Evolutionary conservation across 2,888 invertebrate species (phyloP), one percentile per base, ranked within the genome.

Genomic region (Thalpophila matura): DNA sequence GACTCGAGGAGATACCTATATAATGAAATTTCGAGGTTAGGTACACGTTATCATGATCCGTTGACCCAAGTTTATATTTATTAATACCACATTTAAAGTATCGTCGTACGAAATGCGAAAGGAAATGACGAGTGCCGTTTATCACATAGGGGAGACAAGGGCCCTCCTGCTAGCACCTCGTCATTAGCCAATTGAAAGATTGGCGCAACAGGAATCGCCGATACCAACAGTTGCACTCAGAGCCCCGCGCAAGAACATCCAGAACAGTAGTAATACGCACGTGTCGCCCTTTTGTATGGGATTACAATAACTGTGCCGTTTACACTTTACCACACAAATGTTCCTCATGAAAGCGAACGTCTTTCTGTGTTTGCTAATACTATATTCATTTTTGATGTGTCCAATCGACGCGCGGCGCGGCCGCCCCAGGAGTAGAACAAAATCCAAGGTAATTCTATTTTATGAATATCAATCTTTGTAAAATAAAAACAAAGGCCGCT

Each of bases 381-480:
- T 90, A 4, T 89, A 77, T 69, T 87, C 80, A 77, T 83, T 85
- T 72, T 73, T 89, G 33, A 69, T 88, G 35, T 80, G 82, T 18
- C 81, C 90, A 33, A 88, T 87, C 59, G 90, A 90, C 18, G 96
- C 96, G 2, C 95, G 98, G 45, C 96, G 98, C 81, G 97, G 97
- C 9, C 95, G 98, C 63, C 95, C 96, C 29, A 95, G 97, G 81
- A 95, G 97, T 75, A 96, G 97, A 80, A 97, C 97, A 50, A 97
- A 97, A 85, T 98, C 97, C 0, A 96, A 97, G 95, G 97, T 97
- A 85, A 67, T 3, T n/a, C 3, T 27, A 24, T 63, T 33, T 33
- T 22, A 63, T 27, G n/a, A 14, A 16, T 16, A n/a, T n/a, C n/a
- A n/a, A n/a, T n/a, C n/a, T n/a, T n/a, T n/a, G n/a, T n/a, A n/a